Evolutionary conservation across 1,140 invertebrate species (phyloP), one percentile per base, ranked within the genome.

Genomic region (Camponotus pennsylvanicus): DNA sequence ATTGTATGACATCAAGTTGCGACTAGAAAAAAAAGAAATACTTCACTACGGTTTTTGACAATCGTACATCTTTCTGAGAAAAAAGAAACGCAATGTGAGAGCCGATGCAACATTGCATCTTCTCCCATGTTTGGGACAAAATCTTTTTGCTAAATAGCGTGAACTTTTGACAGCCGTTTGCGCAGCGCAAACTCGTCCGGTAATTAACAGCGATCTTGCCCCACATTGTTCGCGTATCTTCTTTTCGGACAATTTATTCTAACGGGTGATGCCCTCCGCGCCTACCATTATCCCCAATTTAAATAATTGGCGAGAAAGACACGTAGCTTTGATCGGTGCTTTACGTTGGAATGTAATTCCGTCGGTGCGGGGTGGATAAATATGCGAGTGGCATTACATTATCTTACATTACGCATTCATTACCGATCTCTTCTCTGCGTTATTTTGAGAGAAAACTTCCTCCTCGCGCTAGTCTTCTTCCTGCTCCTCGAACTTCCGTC

Each of bases 141-240:
- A 86, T 86, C 88, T 78, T 88, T 88, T 73, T 77, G 76, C 67
- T 71, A 88, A 91, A 83, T 87, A 85, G 86, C 86, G 91, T 85
- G 91, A 92, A 92, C 86, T 91, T 85, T 91, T 85, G 83, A 87
- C 86, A 88, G n/a, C 86, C 69, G 88, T 88, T 92, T 90, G 90
- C 91, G 85, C 92, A 92, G 89, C 90, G 89, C 88, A 77, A 78
- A 86, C 88, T 89, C 90, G 86, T 92, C 84, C 83, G 90, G 87
- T 89, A 91, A 93, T 93, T 92, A 92, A 92, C 88, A 92, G 80
- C 88, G 86, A 87, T 90, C 86, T 85, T 83, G 73, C 61, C 27
- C 27, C 79, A 70, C 86, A 42, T 79, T 45, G 45, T 11, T 61
- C 37, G 15, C 21, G 27, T 64, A 37, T 80, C 61, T 52, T 13